Percentiles rank a stretch among this genome's conserved stretches.
These are phyloP conservation scores for Lophotis ruficrista DNA, from an alignment of 2,113 vertebrate genomes.

Conservation along the genomic window DNA sequence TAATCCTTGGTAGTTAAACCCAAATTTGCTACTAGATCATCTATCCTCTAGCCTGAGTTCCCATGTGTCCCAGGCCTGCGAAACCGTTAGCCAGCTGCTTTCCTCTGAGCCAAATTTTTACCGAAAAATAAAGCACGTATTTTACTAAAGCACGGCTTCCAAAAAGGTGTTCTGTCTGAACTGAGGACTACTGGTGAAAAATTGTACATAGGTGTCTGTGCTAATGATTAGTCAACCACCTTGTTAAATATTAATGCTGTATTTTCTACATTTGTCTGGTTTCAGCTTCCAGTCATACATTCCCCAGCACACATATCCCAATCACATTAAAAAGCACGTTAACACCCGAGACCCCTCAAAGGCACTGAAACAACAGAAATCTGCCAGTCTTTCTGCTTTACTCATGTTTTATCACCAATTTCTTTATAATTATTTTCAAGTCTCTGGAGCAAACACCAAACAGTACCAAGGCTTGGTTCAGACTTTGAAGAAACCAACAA, in stretches of 20 bases:
- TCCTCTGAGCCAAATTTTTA: neutral
- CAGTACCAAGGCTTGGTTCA: neutral
- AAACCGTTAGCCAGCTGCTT: neutral
- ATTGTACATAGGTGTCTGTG: neutral
- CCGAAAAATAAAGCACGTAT: too few relatives aligned
- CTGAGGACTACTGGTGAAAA: neutral
- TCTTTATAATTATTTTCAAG: neutral
- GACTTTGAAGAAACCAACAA: neutral
- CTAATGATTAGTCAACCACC: neutral
- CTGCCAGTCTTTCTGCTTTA: neutral
- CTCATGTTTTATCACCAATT: neutral
- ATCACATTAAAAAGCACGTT: neutral
- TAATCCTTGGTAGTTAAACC: neutral
- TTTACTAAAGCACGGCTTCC: neutral
- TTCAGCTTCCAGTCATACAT: neutral
- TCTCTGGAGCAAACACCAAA: neutral
- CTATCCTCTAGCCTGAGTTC: neutral
- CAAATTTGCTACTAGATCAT: neutral
- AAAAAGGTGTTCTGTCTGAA: neutral
- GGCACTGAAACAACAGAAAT: neutral
- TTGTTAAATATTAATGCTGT: neutral
- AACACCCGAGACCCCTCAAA: neutral
- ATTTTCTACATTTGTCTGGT: neutral
- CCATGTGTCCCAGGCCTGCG: neutral
- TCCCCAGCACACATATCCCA: fast-evolving